These are phyloP conservation scores for Caranx melampygus DNA, from an alignment of 2,113 vertebrate species.

Conservation along the genomic window DNA sequence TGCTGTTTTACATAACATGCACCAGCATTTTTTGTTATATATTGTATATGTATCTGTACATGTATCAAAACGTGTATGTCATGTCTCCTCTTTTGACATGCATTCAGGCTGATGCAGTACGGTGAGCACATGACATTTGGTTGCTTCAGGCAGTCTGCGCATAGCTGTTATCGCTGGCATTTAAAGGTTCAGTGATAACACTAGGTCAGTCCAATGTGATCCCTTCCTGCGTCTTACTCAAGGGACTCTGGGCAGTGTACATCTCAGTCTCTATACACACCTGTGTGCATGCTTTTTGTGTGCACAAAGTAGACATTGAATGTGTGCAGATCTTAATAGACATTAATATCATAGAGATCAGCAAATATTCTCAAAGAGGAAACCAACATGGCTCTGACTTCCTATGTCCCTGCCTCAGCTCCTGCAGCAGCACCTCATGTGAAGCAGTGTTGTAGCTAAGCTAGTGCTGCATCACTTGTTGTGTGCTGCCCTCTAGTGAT, in stretches of 20 bases:
- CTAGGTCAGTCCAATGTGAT: constrained; percentile 48
- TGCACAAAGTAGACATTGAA: neutral
- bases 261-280: neutral
- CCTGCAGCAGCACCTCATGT: constrained; percentile 7
- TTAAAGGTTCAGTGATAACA: constrained; percentile 61
- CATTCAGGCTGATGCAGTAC: neutral
- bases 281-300: neutral
- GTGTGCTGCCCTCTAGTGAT: constrained; percentile 69
- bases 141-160: constrained; percentile 24
- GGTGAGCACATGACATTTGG: constrained; percentile 10
- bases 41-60: neutral
- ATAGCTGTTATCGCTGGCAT: constrained; percentile 52
- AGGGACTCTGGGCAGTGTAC: constrained; percentile 2
- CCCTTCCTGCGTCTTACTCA: constrained; percentile 24
- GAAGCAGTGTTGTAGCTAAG: constrained; percentile 21
- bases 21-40: neutral
- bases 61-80: neutral
- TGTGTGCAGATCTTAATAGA: neutral
- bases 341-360: neutral
- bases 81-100: neutral
- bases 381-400: constrained; percentile 22
- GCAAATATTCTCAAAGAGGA: constrained; percentile 27
- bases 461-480: neutral
- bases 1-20: neutral
- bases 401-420: constrained; percentile 15